Evolutionary conservation across 1,140 invertebrate species (phyloP).

Genomic region (Aleiodes sp.): DNA sequence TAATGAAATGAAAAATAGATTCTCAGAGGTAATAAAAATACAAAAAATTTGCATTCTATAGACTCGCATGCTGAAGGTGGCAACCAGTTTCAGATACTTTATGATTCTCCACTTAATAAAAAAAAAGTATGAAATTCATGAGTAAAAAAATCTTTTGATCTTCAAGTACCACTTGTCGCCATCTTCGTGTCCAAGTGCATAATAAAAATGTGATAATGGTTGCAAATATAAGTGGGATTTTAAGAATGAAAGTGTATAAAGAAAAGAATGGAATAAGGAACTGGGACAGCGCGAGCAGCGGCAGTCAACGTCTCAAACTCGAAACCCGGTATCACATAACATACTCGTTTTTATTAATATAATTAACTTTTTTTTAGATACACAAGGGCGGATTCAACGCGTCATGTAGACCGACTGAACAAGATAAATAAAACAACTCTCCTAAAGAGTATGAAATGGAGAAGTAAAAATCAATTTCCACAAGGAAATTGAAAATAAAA

Average conservation of each 20-base stretch:
- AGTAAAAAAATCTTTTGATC: too few species aligned
- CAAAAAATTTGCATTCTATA: too few species aligned
- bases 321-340: background rate
- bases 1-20: constrained; percentile 1
- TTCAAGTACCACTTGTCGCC: background rate
- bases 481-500: too few species aligned
- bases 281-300: constrained; percentile 67
- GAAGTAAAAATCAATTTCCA: too few species aligned
- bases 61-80: too few species aligned
- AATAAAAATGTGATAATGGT: background rate
- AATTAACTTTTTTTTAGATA: background rate
- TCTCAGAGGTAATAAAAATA: too few species aligned
- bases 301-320: constrained; percentile 66
- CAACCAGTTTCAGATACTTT: too few species aligned
- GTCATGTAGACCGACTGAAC: too few species aligned
- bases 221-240: background rate
- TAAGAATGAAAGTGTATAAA: constrained; percentile 30
- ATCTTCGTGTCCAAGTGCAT: background rate
- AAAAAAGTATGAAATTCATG: too few species aligned
- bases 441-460: too few species aligned
- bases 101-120: too few species aligned
- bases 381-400: background rate
- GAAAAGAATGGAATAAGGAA: constrained; percentile 44
- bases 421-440: too few species aligned
- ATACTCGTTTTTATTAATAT: background rate